Evolutionary conservation across 1,140 invertebrate species (phyloP).

Genomic region (Nasonia giraulti): DNA sequence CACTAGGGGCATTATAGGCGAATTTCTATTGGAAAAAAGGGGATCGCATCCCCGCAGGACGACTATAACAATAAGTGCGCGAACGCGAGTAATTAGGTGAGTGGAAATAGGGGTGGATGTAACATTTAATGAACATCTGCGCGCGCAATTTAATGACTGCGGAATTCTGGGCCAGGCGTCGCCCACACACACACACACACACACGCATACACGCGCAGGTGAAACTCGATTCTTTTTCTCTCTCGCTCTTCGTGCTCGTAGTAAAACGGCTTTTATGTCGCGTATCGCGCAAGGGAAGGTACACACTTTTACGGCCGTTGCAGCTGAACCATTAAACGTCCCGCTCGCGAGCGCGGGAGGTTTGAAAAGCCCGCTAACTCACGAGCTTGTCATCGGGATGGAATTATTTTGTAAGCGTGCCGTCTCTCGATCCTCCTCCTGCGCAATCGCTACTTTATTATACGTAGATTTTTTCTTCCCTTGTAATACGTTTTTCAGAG

Average conservation of each 20-base stretch:
- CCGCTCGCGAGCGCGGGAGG: neutral
- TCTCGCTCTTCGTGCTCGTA: neutral
- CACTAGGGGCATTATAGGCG: neutral
- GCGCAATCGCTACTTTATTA: neutral
- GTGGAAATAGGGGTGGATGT: neutral
- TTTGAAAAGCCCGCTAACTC: conserved; percentile 34
- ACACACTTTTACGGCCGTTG: conserved; percentile 34
- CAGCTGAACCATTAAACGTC: conserved; percentile 41
- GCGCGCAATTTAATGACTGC: conserved; percentile 27
- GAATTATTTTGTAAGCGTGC: conserved; percentile 42
- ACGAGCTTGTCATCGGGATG: conserved; percentile 38
- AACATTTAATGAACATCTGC: conserved; percentile 37
- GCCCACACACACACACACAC: too few species aligned
- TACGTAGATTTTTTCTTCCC: neutral
- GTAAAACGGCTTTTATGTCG: conserved; percentile 46
- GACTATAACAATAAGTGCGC: conserved; percentile 31
- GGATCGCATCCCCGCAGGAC: neutral
- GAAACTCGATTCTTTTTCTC: neutral
- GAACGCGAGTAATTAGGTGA: conserved; percentile 23
- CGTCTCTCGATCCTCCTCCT: neutral
- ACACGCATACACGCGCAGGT: neutral
- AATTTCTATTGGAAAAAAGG: neutral
- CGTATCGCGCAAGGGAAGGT: neutral
- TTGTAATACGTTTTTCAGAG: too few species aligned
- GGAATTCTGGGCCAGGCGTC: neutral